These are phyloP conservation scores for Megalonaias nervosa DNA, from an alignment of 1,140 invertebrate species.

Conservation along the genomic window DNA sequence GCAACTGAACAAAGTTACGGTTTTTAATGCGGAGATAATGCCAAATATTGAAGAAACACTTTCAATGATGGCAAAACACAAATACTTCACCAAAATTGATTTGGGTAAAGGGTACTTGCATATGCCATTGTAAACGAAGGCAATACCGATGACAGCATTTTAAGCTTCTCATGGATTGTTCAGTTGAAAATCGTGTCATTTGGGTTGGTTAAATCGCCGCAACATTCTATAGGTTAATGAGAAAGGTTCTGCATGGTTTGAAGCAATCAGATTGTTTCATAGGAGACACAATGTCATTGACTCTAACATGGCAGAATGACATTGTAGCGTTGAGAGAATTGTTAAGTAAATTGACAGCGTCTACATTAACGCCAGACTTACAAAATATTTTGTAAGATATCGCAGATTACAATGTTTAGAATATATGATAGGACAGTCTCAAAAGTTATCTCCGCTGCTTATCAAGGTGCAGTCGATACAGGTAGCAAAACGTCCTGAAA, in stretches of 20 bases:
- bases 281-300: slow-evolving; percentile 4
- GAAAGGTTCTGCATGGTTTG: not conserved
- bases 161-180: not conserved
- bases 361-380: slow-evolving; percentile 10
- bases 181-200: not conserved
- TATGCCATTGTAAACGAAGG: too few relatives aligned
- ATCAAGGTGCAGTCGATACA: too few relatives aligned
- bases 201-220: not conserved
- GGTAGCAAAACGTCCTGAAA: too few relatives aligned
- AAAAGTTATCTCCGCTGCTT: too few relatives aligned
- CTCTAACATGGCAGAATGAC: not conserved
- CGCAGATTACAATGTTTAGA: too few relatives aligned
- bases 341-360: not conserved
- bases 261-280: slow-evolving; percentile 2
- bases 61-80: slow-evolving; percentile 5
- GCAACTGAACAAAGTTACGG: slow-evolving; percentile 4
- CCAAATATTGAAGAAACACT: slow-evolving; percentile 47
- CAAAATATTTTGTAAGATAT: too few relatives aligned
- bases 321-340: not conserved
- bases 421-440: too few relatives aligned
- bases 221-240: not conserved
- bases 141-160: not conserved
- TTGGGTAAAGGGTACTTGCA: slow-evolving; percentile 36
- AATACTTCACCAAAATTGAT: slow-evolving; percentile 29
- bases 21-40: slow-evolving; percentile 49